phyloP scores from a whole-genome alignment of 35 echinoderm and acorn worm species.

The Eucidaris tribuloides region DNA sequence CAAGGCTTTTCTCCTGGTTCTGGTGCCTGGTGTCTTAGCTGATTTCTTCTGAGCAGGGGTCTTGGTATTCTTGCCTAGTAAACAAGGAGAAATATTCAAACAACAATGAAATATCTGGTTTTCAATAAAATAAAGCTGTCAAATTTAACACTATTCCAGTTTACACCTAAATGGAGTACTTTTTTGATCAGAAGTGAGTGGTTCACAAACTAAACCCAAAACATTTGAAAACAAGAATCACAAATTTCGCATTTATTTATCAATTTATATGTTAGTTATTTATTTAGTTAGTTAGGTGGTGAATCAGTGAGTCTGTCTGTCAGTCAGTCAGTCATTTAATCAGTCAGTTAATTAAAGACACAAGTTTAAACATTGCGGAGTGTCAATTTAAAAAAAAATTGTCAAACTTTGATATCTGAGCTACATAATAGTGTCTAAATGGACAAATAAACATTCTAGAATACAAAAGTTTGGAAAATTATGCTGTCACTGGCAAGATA shows the following conservation, averaged over 20 bases:
- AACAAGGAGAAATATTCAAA: background rate
- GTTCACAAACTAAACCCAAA: background rate
- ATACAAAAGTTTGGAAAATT: no score
- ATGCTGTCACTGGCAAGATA: no score
- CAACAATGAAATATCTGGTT: background rate
- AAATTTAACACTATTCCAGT: background rate
- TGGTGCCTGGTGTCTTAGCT: conserved; percentile 5
- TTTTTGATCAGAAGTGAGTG: background rate
- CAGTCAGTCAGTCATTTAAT: no score
- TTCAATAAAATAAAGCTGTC: background rate
- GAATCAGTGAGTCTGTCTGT: no score
- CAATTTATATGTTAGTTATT: background rate
- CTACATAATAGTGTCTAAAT: no score
- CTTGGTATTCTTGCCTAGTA: conserved; percentile 1
- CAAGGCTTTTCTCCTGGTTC: background rate
- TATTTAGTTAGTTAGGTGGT: no score
- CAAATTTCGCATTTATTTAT: background rate
- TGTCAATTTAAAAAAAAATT: no score
- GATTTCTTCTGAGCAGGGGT: conserved; percentile 13
- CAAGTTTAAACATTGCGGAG: no score
- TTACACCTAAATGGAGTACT: background rate
- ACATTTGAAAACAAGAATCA: background rate
- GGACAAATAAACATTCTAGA: no score
- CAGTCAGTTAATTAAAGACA: no score
- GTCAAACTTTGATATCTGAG: no score